Evolutionary conservation across 2,113 vertebrate species (phyloP).

Genomic region (Panthera tigris): DNA sequence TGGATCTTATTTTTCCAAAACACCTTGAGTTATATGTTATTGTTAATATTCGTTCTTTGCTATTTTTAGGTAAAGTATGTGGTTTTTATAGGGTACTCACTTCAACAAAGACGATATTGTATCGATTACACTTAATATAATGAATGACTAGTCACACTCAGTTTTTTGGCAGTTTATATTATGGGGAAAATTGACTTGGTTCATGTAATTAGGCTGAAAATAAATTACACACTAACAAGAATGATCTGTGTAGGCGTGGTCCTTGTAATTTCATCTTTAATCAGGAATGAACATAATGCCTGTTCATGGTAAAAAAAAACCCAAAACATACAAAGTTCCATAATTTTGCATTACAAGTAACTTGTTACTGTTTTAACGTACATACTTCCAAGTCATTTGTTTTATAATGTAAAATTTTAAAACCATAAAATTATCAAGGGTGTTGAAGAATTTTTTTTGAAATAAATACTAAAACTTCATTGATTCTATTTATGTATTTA

Average conservation of each 20-base stretch:
- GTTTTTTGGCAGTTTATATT: conserved; percentile 38
- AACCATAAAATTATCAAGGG: not conserved
- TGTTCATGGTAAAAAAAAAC: conserved; percentile 31
- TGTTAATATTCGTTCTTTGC: not conserved
- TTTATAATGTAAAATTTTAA: conserved; percentile 13
- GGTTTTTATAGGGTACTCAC: conserved; percentile 12
- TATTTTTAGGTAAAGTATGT: conserved; percentile 34
- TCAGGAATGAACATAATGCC: not conserved
- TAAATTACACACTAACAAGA: not conserved
- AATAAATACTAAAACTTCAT: not conserved
- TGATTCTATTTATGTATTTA: not conserved
- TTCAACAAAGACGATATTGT: conserved; percentile 7
- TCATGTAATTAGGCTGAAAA: conserved; percentile 28
- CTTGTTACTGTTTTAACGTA: not conserved
- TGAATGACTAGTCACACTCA: not conserved
- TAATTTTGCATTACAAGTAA: conserved; percentile 38
- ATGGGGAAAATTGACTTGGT: not conserved
- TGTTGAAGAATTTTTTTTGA: not conserved
- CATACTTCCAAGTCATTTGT: not conserved
- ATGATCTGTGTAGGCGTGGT: conserved; percentile 32
- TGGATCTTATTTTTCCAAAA: not conserved
- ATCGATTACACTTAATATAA: not conserved
- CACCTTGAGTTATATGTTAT: not conserved
- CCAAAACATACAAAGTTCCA: not conserved
- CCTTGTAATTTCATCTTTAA: conserved; percentile 61